phyloP scores from a whole-genome alignment of 2,888 invertebrate species.

The Microctonus brassicae region DNA sequence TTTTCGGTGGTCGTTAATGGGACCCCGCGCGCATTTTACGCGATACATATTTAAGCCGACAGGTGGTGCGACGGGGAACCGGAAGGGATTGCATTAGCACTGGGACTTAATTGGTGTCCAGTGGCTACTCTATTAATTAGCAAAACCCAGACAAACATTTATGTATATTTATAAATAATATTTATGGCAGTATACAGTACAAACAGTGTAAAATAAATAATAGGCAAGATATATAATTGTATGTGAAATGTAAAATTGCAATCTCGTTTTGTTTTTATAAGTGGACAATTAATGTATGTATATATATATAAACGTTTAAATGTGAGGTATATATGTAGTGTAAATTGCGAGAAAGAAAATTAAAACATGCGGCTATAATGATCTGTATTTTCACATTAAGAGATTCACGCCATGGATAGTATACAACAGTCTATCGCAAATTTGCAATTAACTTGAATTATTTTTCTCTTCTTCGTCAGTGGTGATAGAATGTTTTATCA shows the following conservation, averaged over 20 bases:
- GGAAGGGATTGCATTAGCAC: slow-evolving; percentile 24
- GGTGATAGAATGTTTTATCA: background rate
- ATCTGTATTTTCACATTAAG: background rate
- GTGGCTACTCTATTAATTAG: slow-evolving; percentile 49
- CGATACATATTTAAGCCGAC: slow-evolving; percentile 31
- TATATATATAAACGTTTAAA: background rate
- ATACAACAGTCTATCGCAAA: background rate
- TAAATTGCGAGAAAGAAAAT: background rate
- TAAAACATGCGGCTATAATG: background rate
- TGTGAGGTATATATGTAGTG: background rate
- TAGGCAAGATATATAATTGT: background rate
- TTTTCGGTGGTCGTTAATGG: slow-evolving; percentile 46
- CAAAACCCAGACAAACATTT: slow-evolving; percentile 24
- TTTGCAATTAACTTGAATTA: slow-evolving; percentile 30
- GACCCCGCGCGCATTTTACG: slow-evolving; percentile 32
- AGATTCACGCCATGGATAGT: background rate
- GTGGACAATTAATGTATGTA: no score
- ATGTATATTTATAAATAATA: slow-evolving; percentile 26
- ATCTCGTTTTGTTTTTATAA: background rate
- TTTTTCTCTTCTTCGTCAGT: background rate
- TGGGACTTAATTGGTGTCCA: slow-evolving; percentile 44
- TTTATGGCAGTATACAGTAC: background rate
- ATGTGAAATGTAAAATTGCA: background rate
- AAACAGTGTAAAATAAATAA: background rate
- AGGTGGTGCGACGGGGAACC: slow-evolving; percentile 24